phyloP scores from a whole-genome alignment of 2,113 vertebrate genomes.

The Poecilia latipinna region DNA sequence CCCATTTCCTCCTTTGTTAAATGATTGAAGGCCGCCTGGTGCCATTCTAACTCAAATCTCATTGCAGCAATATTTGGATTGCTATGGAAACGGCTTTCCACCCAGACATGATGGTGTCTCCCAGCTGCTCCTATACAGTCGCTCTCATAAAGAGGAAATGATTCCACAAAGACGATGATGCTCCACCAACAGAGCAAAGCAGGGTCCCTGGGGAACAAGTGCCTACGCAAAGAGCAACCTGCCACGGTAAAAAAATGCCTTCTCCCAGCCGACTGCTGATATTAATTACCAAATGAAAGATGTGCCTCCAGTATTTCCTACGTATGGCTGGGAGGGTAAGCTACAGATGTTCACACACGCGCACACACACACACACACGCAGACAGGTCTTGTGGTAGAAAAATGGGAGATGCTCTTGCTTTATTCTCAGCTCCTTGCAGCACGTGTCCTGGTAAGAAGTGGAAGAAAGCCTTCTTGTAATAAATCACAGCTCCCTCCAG shows the following conservation, averaged over 20 bases:
- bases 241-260: conserved; percentile 47
- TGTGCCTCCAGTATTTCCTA: conserved; percentile 46
- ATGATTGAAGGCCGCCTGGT: conserved; percentile 66
- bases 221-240: conserved; percentile 56
- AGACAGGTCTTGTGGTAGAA: conserved; percentile 8
- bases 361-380: too few species aligned
- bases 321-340: conserved; percentile 24
- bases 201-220: conserved; percentile 61
- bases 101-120: conserved; percentile 57
- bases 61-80: conserved; percentile 71
- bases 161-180: conserved; percentile 67
- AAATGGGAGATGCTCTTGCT: conserved; percentile 28
- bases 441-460: conserved; percentile 32
- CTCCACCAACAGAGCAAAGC: conserved; percentile 33
- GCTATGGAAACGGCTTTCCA: conserved; percentile 75
- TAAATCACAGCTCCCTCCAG: conserved; percentile 42
- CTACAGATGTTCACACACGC: conserved; percentile 53
- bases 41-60: conserved; percentile 53
- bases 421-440: conserved; percentile 25
- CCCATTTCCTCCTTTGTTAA: conserved; percentile 57
- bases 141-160: conserved; percentile 70
- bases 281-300: conserved; percentile 72
- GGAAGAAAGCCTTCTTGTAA: conserved; percentile 7
- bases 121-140: conserved; percentile 47
- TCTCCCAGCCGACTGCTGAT: conserved; percentile 67